Percentiles rank a stretch among this genome's conserved stretches.
These are phyloP conservation scores for Cryptophagus acutangulus DNA, from an alignment of 2,888 invertebrate species.

Conservation along the genomic window DNA sequence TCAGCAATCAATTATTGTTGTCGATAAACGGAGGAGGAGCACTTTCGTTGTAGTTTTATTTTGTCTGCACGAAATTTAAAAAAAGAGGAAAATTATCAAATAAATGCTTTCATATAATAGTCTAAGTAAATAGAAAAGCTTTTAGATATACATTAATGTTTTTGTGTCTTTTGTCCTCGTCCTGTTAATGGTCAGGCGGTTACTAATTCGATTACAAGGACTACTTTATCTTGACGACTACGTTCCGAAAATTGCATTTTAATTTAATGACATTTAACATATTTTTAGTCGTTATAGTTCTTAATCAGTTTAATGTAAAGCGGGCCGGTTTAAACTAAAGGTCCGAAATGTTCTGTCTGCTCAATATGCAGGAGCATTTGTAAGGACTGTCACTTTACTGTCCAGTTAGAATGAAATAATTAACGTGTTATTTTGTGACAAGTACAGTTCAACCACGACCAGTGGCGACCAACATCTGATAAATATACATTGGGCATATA, in stretches of 20 bases:
- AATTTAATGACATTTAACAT: conserved; percentile 17
- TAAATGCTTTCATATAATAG: too few species aligned
- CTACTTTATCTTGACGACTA: conserved; percentile 20
- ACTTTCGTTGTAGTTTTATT: too few species aligned
- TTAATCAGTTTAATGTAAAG: background rate
- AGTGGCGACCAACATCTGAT: too few species aligned
- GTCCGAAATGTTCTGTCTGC: too few species aligned
- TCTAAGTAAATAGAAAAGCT: conserved; percentile 19
- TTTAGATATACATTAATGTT: conserved; percentile 22
- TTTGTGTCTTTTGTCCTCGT: conserved; percentile 19
- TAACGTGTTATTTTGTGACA: too few species aligned
- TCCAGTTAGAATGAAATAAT: conserved; percentile 2
- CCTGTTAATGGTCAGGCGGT: conserved; percentile 19
- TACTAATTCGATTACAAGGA: conserved; percentile 15
- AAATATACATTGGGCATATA: too few species aligned
- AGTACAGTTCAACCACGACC: too few species aligned
- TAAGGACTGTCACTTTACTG: conserved; percentile 8
- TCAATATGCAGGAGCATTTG: conserved; percentile 12
- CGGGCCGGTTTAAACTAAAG: background rate
- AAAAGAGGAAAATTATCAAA: too few species aligned
- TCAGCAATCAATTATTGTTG: too few species aligned
- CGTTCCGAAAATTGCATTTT: conserved; percentile 17
- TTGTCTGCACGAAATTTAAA: too few species aligned
- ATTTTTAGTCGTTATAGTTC: conserved; percentile 15
- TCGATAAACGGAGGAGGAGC: too few species aligned